Evolutionary conservation across 2,113 vertebrate species (phyloP), one percentile per base, ranked within the genome.

Genomic region (Oncorhynchus kisutch): DNA sequence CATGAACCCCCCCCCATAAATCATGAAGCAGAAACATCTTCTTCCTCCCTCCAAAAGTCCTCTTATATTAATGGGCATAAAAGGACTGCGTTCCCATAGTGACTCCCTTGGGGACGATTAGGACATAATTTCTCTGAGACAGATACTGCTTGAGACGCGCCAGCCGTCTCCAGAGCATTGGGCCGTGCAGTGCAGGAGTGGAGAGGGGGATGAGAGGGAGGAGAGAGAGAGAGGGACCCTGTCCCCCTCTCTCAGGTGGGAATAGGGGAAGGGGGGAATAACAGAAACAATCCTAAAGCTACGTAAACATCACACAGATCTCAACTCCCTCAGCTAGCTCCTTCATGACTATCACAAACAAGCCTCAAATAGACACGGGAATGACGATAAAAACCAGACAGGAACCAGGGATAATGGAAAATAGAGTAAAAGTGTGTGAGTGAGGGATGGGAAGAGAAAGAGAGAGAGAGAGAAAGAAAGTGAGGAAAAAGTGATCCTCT

Each of bases 71-170:
- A 67, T 74, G 39, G 25, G 29, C 39, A 45, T 45, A 45, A 73
- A 49, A 83, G 39, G 39, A 9, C 71, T 71, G 49, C n/a, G 72
- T 75, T 69, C 78, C 68, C 71, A 39, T 59, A 14, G 62, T 39
- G 65, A 13, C 54, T 74, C 79, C 85, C 83, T 22, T 18, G 78
- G 82, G 81, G 81, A 84, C 14, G 69, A 84, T 88, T 87, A 84
- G 79, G 76, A 88, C 79, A 76, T 81, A 76, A 79, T 85, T 80
- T 73, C 82, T 84, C 70, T n/a, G 25, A 67, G 84, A 90, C 89
- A 91, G 88, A 88, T 88, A 87, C 78, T 83, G 87, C 88, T 85
- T 88, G 86, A 79, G 39, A 45, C 8, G 2, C 39, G 78, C 78
- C 70, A 57, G 72, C 39, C 67, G 67, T 90, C 89, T 89, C 86